Evolutionary conservation across 2,888 invertebrate species (phyloP).

Genomic region (Lepidocyrtinus sp.): DNA sequence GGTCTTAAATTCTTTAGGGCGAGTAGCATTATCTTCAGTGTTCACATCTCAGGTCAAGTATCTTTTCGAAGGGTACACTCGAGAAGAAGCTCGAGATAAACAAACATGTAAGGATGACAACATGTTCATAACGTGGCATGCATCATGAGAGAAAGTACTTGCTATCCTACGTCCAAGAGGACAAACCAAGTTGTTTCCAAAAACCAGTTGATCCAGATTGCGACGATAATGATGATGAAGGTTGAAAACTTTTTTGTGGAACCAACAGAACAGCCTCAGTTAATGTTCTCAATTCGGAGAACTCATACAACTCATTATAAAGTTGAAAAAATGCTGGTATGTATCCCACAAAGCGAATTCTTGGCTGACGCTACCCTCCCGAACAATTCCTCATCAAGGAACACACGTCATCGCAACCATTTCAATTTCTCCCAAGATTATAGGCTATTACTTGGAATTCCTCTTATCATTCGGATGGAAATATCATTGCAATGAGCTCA

Average conservation of each 20-base stretch:
- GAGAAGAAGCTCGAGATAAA: no score
- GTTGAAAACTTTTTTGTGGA: neutral
- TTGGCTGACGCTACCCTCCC: neutral
- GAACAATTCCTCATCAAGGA: slow-evolving; percentile 13
- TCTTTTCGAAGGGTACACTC: slow-evolving; percentile 10
- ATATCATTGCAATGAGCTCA: neutral
- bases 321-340: slow-evolving; percentile 1
- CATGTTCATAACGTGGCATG: no score
- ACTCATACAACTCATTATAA: slow-evolving; percentile 5
- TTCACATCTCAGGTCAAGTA: slow-evolving; percentile 15
- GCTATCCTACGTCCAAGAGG: no score
- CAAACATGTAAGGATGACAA: slow-evolving; percentile 8
- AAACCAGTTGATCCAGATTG: neutral
- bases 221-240: slow-evolving; percentile 4
- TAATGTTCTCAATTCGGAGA: slow-evolving; percentile 12
- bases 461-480: neutral
- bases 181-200: neutral
- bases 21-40: neutral
- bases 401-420: neutral
- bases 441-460: slow-evolving; percentile 7
- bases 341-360: slow-evolving; percentile 9
- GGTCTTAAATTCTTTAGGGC: slow-evolving; percentile 11
- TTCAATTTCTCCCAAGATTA: neutral
- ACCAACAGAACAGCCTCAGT: neutral
- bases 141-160: neutral